A percentile compares a stretch with the other conserved stretches of the same genome.
Conservation (phyloP, 2,888 invertebrate genomes). For the Magallana nippona region DNA sequence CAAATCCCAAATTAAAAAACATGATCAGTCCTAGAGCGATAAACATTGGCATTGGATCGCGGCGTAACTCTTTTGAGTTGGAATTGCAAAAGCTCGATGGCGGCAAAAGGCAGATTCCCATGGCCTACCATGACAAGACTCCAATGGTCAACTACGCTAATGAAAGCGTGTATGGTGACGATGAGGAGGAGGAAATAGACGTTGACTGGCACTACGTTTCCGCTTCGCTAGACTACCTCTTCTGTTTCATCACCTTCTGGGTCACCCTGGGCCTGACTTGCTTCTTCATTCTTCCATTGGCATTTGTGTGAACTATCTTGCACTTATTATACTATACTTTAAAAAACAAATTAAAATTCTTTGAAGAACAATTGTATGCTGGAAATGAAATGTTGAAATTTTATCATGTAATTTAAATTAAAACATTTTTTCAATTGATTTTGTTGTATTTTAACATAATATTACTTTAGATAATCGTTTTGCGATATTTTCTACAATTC, state of each 20-base stretch:
- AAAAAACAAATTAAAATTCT: too few species aligned
- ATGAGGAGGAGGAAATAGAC: conserved; percentile 37
- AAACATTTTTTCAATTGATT: too few species aligned
- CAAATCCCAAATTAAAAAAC: background rate
- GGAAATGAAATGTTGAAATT: too few species aligned
- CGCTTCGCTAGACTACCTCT: conserved; percentile 39
- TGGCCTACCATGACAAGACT: conserved; percentile 7
- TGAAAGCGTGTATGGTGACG: conserved; percentile 36
- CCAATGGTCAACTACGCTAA: background rate
- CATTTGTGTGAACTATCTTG: background rate
- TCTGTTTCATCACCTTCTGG: conserved; percentile 37
- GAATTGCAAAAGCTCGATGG: conserved; percentile 23
- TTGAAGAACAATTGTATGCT: too few species aligned
- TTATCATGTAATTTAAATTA: too few species aligned
- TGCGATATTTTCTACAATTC: too few species aligned
- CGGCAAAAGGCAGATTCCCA: background rate
- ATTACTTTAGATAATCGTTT: too few species aligned
- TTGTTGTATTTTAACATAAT: too few species aligned
- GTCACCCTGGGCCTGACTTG: conserved; percentile 35
- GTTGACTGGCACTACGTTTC: conserved; percentile 43
- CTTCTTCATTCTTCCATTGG: conserved; percentile 39
- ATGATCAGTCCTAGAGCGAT: background rate
- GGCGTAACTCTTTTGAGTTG: conserved; percentile 16
- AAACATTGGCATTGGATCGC: conserved; percentile 36
- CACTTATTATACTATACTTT: background rate